phyloP scores from a whole-genome alignment of 1,140 invertebrate species.

The Bombyx mori region ASM3026992v2 NC_085128.1:12446001-12446500 shows the following conservation, averaged over 20 bases:
- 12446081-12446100: too few relatives aligned
- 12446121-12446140: too few relatives aligned
- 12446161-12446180: background rate
- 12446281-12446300: conserved; percentile 5
- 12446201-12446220: conserved; percentile 4
- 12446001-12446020: too few relatives aligned
- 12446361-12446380: conserved; percentile 1
- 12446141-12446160: too few relatives aligned
- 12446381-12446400: background rate
- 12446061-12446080: too few relatives aligned
- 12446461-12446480: too few relatives aligned
- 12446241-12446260: background rate
- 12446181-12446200: background rate
- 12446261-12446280: conserved; percentile 5
- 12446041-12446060: too few relatives aligned
- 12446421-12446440: too few relatives aligned
- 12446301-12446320: conserved; percentile 5
- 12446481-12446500: too few relatives aligned
- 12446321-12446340: background rate
- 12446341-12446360: background rate
- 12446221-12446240: conserved; percentile 5
- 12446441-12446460: too few relatives aligned
- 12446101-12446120: too few relatives aligned
- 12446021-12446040: too few relatives aligned
- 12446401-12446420: background rate